These are phyloP conservation scores for Leptopilina boulardi DNA, from an alignment of 1,140 invertebrate species.

Conservation along the genomic window DNA sequence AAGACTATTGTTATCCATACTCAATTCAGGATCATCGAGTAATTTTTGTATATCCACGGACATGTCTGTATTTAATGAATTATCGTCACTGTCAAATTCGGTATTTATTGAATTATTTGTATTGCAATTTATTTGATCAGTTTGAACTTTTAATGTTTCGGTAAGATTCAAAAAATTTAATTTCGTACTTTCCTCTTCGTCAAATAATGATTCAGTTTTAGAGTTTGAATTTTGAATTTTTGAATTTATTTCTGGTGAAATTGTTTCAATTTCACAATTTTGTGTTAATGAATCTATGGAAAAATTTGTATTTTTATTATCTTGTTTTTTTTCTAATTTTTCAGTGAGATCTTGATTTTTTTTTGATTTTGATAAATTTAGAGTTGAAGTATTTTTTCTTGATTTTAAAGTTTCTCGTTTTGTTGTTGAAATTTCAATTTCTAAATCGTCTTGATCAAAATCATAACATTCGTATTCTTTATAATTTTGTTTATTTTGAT, in stretches of 20 bases:
- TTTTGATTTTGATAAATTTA: slow-evolving; percentile 25
- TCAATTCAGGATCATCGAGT: slow-evolving; percentile 60
- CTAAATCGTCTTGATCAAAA: slow-evolving; percentile 47
- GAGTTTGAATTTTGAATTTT: slow-evolving; percentile 1
- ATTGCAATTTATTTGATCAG: not conserved
- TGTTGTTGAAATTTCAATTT: not conserved
- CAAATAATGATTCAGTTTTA: not conserved
- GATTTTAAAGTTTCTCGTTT: slow-evolving; percentile 16
- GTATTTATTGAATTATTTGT: slow-evolving; percentile 36
- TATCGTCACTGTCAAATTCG: slow-evolving; percentile 64
- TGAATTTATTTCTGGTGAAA: not conserved
- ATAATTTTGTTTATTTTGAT: slow-evolving; percentile 54
- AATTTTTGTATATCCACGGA: slow-evolving; percentile 61
- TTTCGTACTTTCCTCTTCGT: slow-evolving; percentile 31
- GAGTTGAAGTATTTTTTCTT: slow-evolving; percentile 10
- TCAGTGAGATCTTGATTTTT: slow-evolving; percentile 36
- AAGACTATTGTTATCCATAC: slow-evolving; percentile 45
- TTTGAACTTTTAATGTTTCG: slow-evolving; percentile 31
- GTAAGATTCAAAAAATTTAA: slow-evolving; percentile 32
- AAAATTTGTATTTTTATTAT: not conserved
- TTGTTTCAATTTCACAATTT: not conserved
- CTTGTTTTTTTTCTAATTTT: not conserved
- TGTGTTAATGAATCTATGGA: not conserved
- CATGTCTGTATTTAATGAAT: slow-evolving; percentile 57
- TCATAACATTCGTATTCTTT: slow-evolving; percentile 54